Percentiles rank a stretch among this genome's conserved stretches.
These are phyloP conservation scores for Sialia sialis DNA, from an alignment of 2,113 vertebrate species.

Conservation along the genomic window DNA sequence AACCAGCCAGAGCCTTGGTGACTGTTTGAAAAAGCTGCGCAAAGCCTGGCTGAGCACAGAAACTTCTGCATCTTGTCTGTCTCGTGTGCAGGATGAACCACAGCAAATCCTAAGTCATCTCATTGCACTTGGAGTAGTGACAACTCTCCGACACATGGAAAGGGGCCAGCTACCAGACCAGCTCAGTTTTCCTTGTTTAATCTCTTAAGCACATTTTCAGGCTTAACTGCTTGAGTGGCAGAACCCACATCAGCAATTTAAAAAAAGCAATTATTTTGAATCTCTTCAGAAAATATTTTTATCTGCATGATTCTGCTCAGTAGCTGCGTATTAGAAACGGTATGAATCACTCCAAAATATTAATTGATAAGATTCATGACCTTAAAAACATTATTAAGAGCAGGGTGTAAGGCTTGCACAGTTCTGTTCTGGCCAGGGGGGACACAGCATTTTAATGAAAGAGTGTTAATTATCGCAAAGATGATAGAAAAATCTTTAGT, in stretches of 20 bases:
- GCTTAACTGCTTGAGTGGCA: constrained; percentile 65
- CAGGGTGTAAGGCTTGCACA: not conserved
- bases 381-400: constrained; percentile 42
- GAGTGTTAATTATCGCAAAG: constrained; percentile 45
- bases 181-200: constrained; percentile 64
- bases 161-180: constrained; percentile 56
- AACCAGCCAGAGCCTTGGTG: not conserved
- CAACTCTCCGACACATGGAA: constrained; percentile 29
- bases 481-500: not conserved
- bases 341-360: constrained; percentile 51
- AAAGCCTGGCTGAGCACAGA: constrained; percentile 1
- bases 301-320: constrained; percentile 27
- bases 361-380: constrained; percentile 56
- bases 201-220: constrained; percentile 70
- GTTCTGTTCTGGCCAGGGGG: constrained; percentile 4
- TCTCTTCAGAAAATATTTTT: constrained; percentile 51
- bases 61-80: not conserved
- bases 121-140: constrained; percentile 20
- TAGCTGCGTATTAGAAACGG: constrained; percentile 11
- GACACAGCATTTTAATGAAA: constrained; percentile 36
- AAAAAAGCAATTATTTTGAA: constrained; percentile 71
- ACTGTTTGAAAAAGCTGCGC: not conserved
- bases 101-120: not conserved
- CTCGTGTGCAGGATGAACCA: constrained; percentile 15
- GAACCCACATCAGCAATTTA: constrained; percentile 61